phyloP scores from a whole-genome alignment of 2,888 invertebrate species.

The Chydorus sphaericus region DNA sequence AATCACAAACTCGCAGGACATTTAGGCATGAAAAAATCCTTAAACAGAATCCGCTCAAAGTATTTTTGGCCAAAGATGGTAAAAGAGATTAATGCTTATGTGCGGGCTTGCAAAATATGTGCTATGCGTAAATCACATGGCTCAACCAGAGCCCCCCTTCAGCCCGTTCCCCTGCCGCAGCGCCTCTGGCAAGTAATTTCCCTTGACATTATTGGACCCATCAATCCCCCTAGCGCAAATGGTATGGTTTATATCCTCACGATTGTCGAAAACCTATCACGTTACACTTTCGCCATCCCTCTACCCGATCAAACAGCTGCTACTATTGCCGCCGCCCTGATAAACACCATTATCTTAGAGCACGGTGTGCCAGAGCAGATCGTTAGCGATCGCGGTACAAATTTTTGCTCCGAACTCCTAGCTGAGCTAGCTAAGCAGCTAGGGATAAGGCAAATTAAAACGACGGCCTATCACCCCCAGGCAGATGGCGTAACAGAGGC shows the following conservation, averaged over 20 bases:
- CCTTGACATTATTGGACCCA: background rate
- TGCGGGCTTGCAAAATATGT: no score
- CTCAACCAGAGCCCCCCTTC: no score
- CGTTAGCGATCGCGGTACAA: constrained; percentile 1
- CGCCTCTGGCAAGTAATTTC: no score
- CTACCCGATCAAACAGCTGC: background rate
- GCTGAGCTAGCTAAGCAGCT: background rate
- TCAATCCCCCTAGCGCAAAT: background rate
- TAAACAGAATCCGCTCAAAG: no score
- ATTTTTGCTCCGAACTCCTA: background rate
- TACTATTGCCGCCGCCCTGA: background rate
- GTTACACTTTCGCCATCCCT: background rate
- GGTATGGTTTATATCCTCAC: background rate
- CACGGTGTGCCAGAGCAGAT: constrained; percentile 1
- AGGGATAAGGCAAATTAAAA: background rate
- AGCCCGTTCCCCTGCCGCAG: no score
- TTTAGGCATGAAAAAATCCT: no score
- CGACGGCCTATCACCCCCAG: background rate
- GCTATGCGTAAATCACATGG: no score
- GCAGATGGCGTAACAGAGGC: no score
- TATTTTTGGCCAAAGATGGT: no score
- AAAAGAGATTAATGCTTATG: no score
- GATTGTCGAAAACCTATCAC: background rate
- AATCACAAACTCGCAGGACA: no score
- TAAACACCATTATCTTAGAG: background rate